phyloP scores from a whole-genome alignment of 1,140 invertebrate species.

The Drosophila subobscura region DNA sequence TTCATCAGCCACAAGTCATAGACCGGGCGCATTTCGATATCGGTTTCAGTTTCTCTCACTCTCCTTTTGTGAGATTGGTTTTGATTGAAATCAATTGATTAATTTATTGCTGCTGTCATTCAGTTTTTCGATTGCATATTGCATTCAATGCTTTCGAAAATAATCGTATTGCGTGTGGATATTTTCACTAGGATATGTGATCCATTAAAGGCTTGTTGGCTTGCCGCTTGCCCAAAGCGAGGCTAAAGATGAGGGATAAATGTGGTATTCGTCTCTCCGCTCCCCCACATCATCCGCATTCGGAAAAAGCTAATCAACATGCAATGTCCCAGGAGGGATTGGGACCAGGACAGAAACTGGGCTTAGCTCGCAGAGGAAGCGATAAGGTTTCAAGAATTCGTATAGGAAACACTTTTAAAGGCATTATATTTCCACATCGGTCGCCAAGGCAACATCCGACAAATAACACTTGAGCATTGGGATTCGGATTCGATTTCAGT shows the following conservation, averaged over 20 bases:
- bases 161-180: not conserved
- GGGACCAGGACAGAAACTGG: no score
- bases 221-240: no score
- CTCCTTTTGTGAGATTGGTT: slow-evolving; percentile 20
- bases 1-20: slow-evolving; percentile 67
- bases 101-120: slow-evolving; percentile 20
- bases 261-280: no score
- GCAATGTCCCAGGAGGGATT: no score
- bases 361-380: not conserved
- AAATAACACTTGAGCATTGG: slow-evolving; percentile 22
- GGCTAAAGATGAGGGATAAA: no score
- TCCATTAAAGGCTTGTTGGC: not conserved
- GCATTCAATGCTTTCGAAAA: slow-evolving; percentile 24
- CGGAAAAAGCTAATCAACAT: no score
- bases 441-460: not conserved
- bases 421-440: not conserved
- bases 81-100: slow-evolving; percentile 67
- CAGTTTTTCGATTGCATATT: slow-evolving; percentile 30
- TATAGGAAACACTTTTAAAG: not conserved
- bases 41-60: slow-evolving; percentile 5
- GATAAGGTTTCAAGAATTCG: not conserved
- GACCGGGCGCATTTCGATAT: slow-evolving; percentile 52
- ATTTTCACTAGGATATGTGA: not conserved
- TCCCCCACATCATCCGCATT: no score
- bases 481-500: not conserved